These are phyloP conservation scores for Centrocercus urophasianus DNA, from an alignment of 2,113 vertebrate species.

Conservation along the genomic window DNA sequence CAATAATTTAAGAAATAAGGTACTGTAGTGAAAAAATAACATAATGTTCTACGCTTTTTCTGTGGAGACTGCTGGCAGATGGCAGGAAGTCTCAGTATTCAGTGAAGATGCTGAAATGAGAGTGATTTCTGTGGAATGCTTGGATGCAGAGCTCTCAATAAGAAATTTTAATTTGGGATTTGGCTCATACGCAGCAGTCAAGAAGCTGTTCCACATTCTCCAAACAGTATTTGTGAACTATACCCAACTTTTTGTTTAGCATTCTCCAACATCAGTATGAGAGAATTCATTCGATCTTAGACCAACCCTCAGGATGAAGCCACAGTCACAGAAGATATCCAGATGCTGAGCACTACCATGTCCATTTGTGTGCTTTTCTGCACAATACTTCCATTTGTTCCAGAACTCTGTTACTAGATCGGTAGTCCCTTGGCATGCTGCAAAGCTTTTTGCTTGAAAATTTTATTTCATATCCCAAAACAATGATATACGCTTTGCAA, in stretches of 20 bases:
- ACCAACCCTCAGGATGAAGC: not conserved
- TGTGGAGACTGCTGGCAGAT: not conserved
- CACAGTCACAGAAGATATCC: not conserved
- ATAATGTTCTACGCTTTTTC: not conserved
- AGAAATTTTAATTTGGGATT: not conserved
- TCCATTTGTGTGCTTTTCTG: not conserved
- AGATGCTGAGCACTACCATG: not conserved
- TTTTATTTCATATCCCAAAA: not conserved
- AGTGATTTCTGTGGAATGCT: not conserved
- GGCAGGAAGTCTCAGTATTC: not conserved
- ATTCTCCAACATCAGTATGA: not conserved
- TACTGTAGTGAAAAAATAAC: not conserved
- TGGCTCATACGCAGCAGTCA: not conserved
- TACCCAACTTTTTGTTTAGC: not conserved
- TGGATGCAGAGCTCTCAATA: not conserved
- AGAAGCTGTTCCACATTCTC: not conserved
- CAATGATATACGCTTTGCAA: not conserved
- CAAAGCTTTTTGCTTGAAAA: not conserved
- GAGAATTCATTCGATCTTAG: not conserved
- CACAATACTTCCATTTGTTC: not conserved
- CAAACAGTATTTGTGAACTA: not conserved
- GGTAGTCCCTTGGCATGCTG: not conserved
- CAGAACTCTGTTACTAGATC: not conserved
- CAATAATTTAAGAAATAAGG: not conserved
- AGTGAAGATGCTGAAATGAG: not conserved